Conservation (phyloP, 2,888 invertebrate species). For the Crioceris asparagi region DNA sequence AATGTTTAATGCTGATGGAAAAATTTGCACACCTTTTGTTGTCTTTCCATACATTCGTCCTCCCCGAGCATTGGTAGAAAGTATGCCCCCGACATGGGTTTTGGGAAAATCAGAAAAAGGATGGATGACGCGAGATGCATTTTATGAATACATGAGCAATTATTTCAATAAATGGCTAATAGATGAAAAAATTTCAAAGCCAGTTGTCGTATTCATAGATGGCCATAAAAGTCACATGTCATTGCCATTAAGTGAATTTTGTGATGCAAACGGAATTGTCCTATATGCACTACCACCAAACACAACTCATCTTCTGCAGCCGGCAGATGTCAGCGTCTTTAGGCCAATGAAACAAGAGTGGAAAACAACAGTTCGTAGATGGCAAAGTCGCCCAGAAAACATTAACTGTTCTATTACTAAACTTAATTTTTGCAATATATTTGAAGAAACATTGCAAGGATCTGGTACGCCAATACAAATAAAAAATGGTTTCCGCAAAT, state of each 20-base stretch:
- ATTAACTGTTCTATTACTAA: constrained; percentile 1
- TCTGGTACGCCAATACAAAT: constrained; percentile 2
- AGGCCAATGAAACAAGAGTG: constrained; percentile 9
- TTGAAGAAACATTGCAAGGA: constrained; percentile 4
- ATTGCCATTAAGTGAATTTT: constrained; percentile 23
- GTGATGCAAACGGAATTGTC: constrained; percentile 20
- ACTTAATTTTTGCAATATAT: constrained; percentile 8
- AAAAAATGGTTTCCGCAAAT: constrained; percentile 5
- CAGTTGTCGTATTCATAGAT: constrained; percentile 23
- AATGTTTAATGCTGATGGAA: constrained; percentile 3
- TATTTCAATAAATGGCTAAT: no score
- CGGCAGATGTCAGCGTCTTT: constrained; percentile 12
- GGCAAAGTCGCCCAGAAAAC: constrained; percentile 5
- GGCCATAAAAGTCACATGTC: no score
- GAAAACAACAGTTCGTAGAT: constrained; percentile 8
- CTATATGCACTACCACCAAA: constrained; percentile 15
- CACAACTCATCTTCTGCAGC: constrained; percentile 11
- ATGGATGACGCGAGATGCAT: constrained; percentile 14
- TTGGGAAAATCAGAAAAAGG: constrained; percentile 11
- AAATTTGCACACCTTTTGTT: constrained; percentile 14
- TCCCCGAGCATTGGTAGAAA: constrained; percentile 5
- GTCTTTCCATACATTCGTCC: constrained; percentile 11
- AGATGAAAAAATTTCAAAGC: no score
- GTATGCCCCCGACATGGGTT: constrained; percentile 16
- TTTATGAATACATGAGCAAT: no score